phyloP scores from a whole-genome alignment of 2,113 vertebrate species.

The Rhinolophus sinicus region DNA sequence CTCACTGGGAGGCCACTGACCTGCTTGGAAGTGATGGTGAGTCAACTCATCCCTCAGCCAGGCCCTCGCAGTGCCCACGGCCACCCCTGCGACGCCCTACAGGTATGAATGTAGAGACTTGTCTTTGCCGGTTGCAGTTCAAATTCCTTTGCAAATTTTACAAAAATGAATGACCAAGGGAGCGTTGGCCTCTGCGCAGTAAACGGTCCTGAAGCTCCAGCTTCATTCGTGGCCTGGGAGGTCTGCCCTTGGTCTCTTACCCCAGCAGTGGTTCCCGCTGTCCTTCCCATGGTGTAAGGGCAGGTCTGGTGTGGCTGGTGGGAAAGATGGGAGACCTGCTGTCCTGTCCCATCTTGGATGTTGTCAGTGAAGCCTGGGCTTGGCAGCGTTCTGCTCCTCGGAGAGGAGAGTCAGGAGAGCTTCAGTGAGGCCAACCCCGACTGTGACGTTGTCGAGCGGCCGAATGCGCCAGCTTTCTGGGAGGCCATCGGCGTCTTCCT shows the following conservation, averaged over 20 bases:
- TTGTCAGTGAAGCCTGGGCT: neutral
- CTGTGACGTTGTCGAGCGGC: neutral
- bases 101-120: no score
- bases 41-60: neutral
- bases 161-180: neutral
- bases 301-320: neutral
- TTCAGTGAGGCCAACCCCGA: neutral
- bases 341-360: neutral
- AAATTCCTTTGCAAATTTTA: neutral
- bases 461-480: neutral
- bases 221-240: neutral
- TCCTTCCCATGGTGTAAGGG: neutral
- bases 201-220: neutral
- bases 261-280: neutral
- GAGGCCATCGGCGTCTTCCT: neutral
- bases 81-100: no score
- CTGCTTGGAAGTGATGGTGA: no score
- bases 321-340: neutral
- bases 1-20: neutral
- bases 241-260: neutral
- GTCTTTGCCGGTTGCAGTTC: neutral
- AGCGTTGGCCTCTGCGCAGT: neutral
- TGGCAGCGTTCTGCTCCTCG: neutral
- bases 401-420: neutral
- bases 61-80: neutral